Base-by-base conservation (phyloP, 2,888 invertebrate species). In the Dicyrtomina minuta region DNA sequence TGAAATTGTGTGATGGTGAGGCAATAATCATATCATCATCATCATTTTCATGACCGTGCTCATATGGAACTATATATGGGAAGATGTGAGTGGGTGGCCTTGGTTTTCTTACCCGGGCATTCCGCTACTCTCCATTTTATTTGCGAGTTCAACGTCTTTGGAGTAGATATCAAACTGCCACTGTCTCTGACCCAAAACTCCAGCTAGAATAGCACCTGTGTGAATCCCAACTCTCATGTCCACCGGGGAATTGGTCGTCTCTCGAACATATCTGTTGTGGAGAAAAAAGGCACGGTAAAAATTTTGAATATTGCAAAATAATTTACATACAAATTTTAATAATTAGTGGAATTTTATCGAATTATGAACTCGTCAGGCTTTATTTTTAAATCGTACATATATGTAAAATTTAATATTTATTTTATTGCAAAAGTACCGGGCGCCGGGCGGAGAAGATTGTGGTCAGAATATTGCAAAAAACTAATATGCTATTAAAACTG, bases 121-220 rank as follows among this genome's bases (percentile, higher is more conserved):
- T 73, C 96, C 96, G 79, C 93, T 93, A 84, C 93, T 93, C 84
- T 96, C 96, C 96, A 96, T 96, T 84, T 96, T 94, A 82, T 96
- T 96, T 65, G 96, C 96, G 73, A 96, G 86, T 81, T 93, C 95
- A 43, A 96, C 96, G 81, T 96, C 96, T 80, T 93, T 91, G 77
- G 95, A 95, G 84, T 96, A 94, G 55, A 96, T 95, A 81, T 96
- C 96, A 82, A 94, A 96, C 83, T 96, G 96, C 96, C 96, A 96
- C 81, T 96, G 94, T 39, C 92, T 85, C 81, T 96, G 96, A 0
- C 96, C 96, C 66, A 96, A 85, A 67, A 96, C 95, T 0, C 96
- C 96, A 12, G 94, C 96, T 66, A 96, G 84, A 26, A 96, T 91
- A 1, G 95, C 95, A 15, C 62, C 62, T 33, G 62, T 62, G 83